These are phyloP conservation scores for Stigmatopora nigra DNA, from an alignment of 2,113 vertebrate species.

Conservation along the genomic window DNA sequence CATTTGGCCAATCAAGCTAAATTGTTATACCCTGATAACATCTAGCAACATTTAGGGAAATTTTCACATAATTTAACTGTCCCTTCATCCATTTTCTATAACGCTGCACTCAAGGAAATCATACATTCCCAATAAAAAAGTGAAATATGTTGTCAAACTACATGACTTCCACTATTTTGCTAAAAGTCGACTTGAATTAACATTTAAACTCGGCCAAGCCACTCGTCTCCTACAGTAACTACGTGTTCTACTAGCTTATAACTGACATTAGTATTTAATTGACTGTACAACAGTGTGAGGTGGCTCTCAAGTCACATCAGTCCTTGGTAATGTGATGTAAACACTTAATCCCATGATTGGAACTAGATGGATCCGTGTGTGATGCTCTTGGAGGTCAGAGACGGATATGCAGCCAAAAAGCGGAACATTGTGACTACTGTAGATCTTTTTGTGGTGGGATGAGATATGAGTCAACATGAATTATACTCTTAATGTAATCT, in stretches of 20 bases:
- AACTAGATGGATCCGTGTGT: background rate
- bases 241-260: conserved; percentile 56
- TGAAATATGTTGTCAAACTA: background rate
- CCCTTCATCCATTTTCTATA: background rate
- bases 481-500: background rate
- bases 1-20: background rate
- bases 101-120: background rate
- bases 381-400: conserved; percentile 1
- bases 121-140: background rate
- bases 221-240: conserved; percentile 42
- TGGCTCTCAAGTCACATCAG: conserved; percentile 10
- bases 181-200: conserved; percentile 3
- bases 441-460: background rate
- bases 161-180: background rate
- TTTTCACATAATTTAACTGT: background rate
- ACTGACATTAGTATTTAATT: conserved; percentile 50
- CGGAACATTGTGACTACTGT: background rate
- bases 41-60: background rate
- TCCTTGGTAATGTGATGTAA: conserved; percentile 32
- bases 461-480: background rate
- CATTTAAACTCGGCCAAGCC: conserved; percentile 42
- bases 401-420: conserved; percentile 34
- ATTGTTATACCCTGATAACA: background rate
- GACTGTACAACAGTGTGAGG: conserved; percentile 39
- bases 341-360: conserved; percentile 8